Percentiles rank a stretch among this genome's conserved stretches.
These are phyloP conservation scores for Agonopterix heracliana DNA, from an alignment of 2,888 invertebrate species.

Conservation along the genomic window DNA sequence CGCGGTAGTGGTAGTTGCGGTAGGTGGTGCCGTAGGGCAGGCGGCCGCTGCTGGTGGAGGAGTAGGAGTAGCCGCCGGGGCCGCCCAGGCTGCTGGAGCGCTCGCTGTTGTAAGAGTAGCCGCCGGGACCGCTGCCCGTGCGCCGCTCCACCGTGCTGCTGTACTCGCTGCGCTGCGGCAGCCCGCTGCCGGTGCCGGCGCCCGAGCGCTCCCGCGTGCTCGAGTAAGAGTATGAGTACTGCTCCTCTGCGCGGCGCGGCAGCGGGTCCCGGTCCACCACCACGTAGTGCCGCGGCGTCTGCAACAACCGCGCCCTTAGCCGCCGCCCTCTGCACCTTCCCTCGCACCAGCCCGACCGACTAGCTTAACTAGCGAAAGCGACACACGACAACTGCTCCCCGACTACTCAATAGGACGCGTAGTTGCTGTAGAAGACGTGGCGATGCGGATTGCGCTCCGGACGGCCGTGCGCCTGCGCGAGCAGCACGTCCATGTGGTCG, in stretches of 20 bases:
- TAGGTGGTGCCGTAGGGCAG: constrained; percentile 89
- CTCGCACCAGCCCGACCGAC: constrained; percentile 50
- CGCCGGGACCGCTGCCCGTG: constrained; percentile 82
- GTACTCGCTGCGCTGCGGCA: constrained; percentile 81
- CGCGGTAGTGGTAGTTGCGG: constrained; percentile 91
- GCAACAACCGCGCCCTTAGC: constrained; percentile 73
- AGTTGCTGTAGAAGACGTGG: constrained; percentile 73
- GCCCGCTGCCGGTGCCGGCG: constrained; percentile 57
- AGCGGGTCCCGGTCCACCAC: constrained; percentile 86
- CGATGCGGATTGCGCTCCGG: constrained; percentile 67
- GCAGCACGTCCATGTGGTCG: constrained; percentile 79
- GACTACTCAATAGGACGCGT: constrained; percentile 60
- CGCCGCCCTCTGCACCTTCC: constrained; percentile 36
- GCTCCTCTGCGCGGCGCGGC: constrained; percentile 83
- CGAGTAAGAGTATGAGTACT: constrained; percentile 90
- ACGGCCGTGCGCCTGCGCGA: constrained; percentile 78
- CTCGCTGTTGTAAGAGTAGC: constrained; percentile 86
- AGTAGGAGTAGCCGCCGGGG: constrained; percentile 90
- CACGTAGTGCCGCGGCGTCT: constrained; percentile 93
- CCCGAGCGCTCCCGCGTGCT: constrained; percentile 75
- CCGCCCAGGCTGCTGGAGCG: constrained; percentile 83
- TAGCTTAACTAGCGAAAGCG: constrained; percentile 63
- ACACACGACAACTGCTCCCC: constrained; percentile 47
- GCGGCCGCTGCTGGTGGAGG: constrained; percentile 85
- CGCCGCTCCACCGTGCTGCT: constrained; percentile 82